These are phyloP conservation scores for Gastrophryne carolinensis DNA, from an alignment of 2,797 vertebrate genomes.

Conservation along the genomic window DNA sequence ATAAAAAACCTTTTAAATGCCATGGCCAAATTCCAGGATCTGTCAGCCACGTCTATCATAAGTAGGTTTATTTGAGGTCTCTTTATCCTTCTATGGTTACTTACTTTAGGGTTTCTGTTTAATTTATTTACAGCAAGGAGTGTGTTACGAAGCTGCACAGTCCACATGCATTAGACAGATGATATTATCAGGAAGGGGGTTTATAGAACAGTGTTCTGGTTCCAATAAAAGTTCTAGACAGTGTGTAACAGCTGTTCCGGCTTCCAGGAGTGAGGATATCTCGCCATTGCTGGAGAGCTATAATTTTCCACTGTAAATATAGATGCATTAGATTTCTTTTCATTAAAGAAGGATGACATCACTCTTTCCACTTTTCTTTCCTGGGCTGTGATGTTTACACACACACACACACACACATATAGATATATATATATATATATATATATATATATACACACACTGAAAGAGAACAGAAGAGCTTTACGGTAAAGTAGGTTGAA, in stretches of 20 bases:
- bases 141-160: not conserved
- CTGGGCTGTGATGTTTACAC: not conserved
- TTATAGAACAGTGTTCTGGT: conserved; percentile 1
- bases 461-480: not conserved
- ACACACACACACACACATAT: not conserved
- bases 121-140: not conserved
- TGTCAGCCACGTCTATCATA: not conserved
- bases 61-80: too few relatives aligned
- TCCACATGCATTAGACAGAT: conserved; percentile 1
- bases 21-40: not conserved
- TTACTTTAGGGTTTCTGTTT: not conserved
- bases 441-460: not conserved
- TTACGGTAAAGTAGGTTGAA: not conserved
- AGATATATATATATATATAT: not conserved
- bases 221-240: conserved; percentile 27
- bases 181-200: not conserved
- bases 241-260: conserved; percentile 19
- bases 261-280: conserved; percentile 3
- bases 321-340: conserved; percentile 35
- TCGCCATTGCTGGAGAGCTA: conserved; percentile 12
- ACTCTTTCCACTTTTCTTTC: conserved; percentile 6
- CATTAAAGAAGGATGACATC: conserved; percentile 1
- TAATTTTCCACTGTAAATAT: conserved; percentile 20
- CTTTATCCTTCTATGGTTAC: not conserved
- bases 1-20: not conserved